These are phyloP conservation scores for Adela reaumurella DNA, from an alignment of 2,888 invertebrate genomes.

Conservation along the genomic window DNA sequence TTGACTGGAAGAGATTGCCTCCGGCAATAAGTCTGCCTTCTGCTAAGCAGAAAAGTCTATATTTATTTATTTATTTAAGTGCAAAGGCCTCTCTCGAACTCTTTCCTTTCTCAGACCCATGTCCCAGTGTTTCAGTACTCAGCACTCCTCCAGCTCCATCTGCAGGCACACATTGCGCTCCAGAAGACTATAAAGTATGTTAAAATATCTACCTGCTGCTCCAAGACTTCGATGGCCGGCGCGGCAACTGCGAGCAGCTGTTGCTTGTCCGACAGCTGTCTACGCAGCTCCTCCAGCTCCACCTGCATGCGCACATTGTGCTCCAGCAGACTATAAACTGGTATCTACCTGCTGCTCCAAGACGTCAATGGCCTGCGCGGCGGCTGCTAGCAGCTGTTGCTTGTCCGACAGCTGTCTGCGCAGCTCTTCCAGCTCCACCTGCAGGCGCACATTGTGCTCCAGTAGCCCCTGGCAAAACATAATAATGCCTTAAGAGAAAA, in stretches of 20 bases:
- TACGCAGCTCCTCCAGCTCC: slow-evolving; percentile 46
- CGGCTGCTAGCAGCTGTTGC: slow-evolving; percentile 79
- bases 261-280: slow-evolving; percentile 78
- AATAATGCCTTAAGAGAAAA: too few species aligned
- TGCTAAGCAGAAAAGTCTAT: too few species aligned
- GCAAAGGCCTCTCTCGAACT: too few species aligned
- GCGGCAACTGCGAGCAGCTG: slow-evolving; percentile 82
- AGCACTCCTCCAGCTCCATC: slow-evolving; percentile 61
- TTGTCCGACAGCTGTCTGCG: slow-evolving; percentile 76
- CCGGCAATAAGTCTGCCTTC: too few species aligned
- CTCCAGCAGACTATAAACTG: slow-evolving; percentile 42
- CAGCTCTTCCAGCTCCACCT: slow-evolving; percentile 75
- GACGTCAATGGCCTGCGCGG: slow-evolving; percentile 76
- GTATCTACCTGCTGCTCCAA: slow-evolving; percentile 65
- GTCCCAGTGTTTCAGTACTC: too few species aligned
- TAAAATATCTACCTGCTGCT: slow-evolving; percentile 51
- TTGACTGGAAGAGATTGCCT: too few species aligned
- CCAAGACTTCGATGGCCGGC: slow-evolving; percentile 74
- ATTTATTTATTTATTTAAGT: too few species aligned
- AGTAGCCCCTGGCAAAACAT: slow-evolving; percentile 29
- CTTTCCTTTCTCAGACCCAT: too few species aligned
- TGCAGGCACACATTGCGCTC: slow-evolving; percentile 51
- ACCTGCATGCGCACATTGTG: slow-evolving; percentile 59
- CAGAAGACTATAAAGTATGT: too few species aligned
- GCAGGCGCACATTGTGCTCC: slow-evolving; percentile 44